Base-by-base conservation (phyloP, 2,888 invertebrate species). In the Agonopterix arenella region DNA sequence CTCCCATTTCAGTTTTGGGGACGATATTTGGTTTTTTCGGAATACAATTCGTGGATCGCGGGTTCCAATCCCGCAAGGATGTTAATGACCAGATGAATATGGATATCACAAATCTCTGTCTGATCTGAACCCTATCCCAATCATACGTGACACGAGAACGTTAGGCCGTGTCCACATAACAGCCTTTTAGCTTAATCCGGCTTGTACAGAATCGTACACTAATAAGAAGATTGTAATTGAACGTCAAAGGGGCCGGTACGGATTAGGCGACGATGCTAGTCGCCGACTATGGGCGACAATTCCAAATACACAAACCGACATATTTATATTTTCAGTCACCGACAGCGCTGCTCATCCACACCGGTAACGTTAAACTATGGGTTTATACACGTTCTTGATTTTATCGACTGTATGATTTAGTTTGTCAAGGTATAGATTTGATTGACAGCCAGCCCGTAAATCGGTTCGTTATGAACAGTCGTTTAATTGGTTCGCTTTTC, bases 161-260 rank as follows among this genome's bases (percentile, higher is more conserved):
- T 43, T 43, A 43, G 68, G 62, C 72, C 72, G 73, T 76, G 78
- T 83, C 75, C 73, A 79, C 77, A 79, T 83, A 79, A 83, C 77
- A 73, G 69, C 76, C 78, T 84, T 79, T 85, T 82, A 80, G 73
- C 62, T 63, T 84, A 85, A 85, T 80, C 84, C 79, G 71, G 73
- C 76, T 66, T 64, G 64, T 66, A 67, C 67, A 69, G 63, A 64
- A 64, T 28, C 66, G 64, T 70, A 64, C 57, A 63, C 66, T 62
- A 76, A 76, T 83, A 83, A 84, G 80, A 77, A 78, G 73, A 73
- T 79, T 75, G 80, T 84, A 80, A 84, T 80, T 82, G 78, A 71
- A 73, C 68, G 70, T 81, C 82, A 84, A 82, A 82, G 79, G 64
- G 52, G 68, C 77, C 80, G 76, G 60, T 50, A n/a, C 56, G 71